Conservation (phyloP, 2,888 invertebrate genomes). For the Leptopilina myrica region DNA sequence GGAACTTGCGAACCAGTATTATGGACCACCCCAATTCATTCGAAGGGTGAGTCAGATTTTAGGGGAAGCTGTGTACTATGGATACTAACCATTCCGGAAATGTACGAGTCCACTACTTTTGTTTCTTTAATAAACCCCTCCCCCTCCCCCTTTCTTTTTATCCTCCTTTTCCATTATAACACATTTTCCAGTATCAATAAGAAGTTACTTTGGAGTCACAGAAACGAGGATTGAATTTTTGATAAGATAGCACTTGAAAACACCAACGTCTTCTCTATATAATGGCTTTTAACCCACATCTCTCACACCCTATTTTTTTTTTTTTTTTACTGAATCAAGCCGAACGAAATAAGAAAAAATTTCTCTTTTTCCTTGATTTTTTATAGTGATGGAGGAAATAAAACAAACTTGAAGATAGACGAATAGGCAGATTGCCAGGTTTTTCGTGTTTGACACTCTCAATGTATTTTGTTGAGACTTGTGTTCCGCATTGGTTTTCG, state of each 20-base stretch:
- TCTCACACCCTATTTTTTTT: too few relatives aligned
- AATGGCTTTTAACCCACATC: not conserved
- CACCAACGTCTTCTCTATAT: not conserved
- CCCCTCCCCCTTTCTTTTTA: not conserved
- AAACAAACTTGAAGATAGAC: conserved; percentile 6
- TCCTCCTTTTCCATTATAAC: not conserved
- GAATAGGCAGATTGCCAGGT: conserved; percentile 14
- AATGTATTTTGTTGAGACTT: not conserved
- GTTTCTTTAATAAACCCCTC: not conserved
- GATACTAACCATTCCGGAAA: conserved; percentile 36
- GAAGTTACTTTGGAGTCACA: not conserved
- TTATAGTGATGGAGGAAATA: not conserved
- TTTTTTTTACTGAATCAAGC: too few relatives aligned
- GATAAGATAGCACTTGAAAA: conserved; percentile 2
- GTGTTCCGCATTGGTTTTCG: conserved; percentile 24
- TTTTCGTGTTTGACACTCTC: conserved; percentile 19
- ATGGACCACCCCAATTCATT: conserved; percentile 16
- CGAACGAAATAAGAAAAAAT: not conserved
- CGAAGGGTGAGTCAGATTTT: not conserved
- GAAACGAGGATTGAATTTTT: not conserved
- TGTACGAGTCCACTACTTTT: conserved; percentile 7
- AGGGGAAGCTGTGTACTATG: not conserved
- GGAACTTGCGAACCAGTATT: not conserved
- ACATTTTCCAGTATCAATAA: conserved; percentile 27
- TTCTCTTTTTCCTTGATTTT: not conserved